Percentiles rank a stretch among this genome's conserved stretches.
These are phyloP conservation scores for Drosophila colorata DNA, from an alignment of 2,888 invertebrate genomes.

Conservation along the genomic window DNA sequence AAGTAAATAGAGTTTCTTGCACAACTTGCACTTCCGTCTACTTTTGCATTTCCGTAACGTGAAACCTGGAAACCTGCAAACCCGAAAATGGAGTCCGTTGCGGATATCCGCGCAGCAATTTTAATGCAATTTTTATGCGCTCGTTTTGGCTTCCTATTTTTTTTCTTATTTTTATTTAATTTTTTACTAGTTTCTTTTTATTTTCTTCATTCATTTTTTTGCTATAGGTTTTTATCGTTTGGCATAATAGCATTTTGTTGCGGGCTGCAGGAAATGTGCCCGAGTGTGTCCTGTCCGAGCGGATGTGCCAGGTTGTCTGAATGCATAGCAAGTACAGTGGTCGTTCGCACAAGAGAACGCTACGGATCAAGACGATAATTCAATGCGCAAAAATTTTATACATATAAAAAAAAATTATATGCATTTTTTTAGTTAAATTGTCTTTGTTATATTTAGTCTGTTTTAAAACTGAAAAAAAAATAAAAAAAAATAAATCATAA, in stretches of 20 bases:
- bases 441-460: too few relatives aligned
- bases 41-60: conserved; percentile 75
- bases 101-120: conserved; percentile 79
- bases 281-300: conserved; percentile 46
- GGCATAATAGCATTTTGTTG: conserved; percentile 21
- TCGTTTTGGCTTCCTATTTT: conserved; percentile 69
- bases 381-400: too few relatives aligned
- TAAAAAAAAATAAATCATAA: too few relatives aligned
- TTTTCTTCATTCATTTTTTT: not conserved
- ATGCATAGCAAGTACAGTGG: conserved; percentile 8
- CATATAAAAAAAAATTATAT: too few relatives aligned
- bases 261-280: conserved; percentile 40
- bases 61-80: conserved; percentile 4
- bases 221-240: conserved; percentile 12
- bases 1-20: conserved; percentile 63
- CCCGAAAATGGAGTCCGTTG: conserved; percentile 53
- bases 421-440: too few relatives aligned
- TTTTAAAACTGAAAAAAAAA: too few relatives aligned
- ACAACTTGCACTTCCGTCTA: conserved; percentile 76
- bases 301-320: conserved; percentile 37
- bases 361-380: not conserved
- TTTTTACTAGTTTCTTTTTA: conserved; percentile 31
- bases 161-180: conserved; percentile 21
- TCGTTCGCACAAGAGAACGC: not conserved
- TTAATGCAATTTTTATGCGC: conserved; percentile 82